Base-by-base conservation (phyloP, 2,797 vertebrate genomes). In the Alcedo atthis region DNA sequence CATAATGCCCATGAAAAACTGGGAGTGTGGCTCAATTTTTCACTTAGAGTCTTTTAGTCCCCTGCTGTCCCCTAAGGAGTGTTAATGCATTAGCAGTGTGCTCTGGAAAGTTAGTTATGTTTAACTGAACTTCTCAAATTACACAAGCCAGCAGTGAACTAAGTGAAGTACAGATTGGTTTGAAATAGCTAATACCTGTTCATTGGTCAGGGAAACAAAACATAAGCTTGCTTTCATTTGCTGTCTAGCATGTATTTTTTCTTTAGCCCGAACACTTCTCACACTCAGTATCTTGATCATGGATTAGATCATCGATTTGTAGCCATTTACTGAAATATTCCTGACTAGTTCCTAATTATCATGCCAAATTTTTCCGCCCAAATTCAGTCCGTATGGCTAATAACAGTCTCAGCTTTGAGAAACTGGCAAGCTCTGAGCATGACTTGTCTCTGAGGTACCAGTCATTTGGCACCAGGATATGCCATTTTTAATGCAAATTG, bases 1-100 rank as follows among this genome's bases (percentile, higher is more conserved):
- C 0, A 0, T 28, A 45, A 48, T 10, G 5, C 5, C 33, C 51
- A 58, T 8, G 25, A 67, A 28, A 77, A 74, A 86, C 1, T 35
- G 40, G 5, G 6, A 6, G 9, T 15, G 1, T 35, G 26, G 55
- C 1, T 48, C 0, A 2, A 10, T 2, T 35, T 51, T 51, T 48
- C 63, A 17, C 46, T 70, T 19, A 9, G 32, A 66, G 51, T 53
- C 5, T 63, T 70, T 30, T 26, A 81, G 32, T 8, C 4, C 25
- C 16, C 24, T 69, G 55, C 10, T 76, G 7, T 61, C 28, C 32
- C 28, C 16, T 53, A 20, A 68, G 40, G 28, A 61, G 13, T 20
- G 5, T 10, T 37, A 59, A 46, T 15, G 10, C 25, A 49, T 51
- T 46, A 69, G 6, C 9, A 32, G 18, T 25, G 16, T 57, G n/a